Evolutionary conservation across 2,113 vertebrate genomes (phyloP).

Genomic region (Acanthochromis polyacanthus): DNA sequence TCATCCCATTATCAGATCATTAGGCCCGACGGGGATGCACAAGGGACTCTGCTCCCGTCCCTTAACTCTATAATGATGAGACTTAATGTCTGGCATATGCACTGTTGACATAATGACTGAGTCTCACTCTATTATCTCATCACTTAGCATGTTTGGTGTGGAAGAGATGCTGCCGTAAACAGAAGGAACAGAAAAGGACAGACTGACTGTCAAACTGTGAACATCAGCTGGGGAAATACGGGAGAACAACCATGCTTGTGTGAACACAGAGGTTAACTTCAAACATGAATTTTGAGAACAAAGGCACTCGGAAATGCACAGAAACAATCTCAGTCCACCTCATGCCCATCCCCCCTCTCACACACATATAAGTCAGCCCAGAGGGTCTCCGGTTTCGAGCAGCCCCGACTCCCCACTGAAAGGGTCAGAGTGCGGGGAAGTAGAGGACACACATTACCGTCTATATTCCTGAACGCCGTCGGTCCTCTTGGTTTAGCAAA

Average conservation of each 20-base stretch:
- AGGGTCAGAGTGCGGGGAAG: constrained; percentile 12
- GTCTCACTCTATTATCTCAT: constrained; percentile 58
- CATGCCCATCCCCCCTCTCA: background rate
- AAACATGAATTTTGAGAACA: constrained; percentile 5
- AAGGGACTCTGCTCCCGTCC: constrained; percentile 29
- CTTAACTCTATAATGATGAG: constrained; percentile 59
- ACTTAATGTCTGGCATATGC: constrained; percentile 67
- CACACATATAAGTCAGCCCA: constrained; percentile 35
- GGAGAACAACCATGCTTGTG: constrained; percentile 37
- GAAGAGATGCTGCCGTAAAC: constrained; percentile 20
- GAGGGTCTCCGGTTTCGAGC: constrained; percentile 67
- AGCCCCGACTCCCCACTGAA: constrained; percentile 16
- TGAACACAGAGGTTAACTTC: constrained; percentile 18
- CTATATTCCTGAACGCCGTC: background rate
- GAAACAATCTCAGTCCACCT: constrained; percentile 7
- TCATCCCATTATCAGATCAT: constrained; percentile 71
- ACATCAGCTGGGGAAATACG: constrained; percentile 55
- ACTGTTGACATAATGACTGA: constrained; percentile 60
- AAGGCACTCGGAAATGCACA: background rate
- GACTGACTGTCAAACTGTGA: constrained; percentile 12
- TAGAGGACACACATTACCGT: background rate
- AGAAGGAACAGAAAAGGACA: background rate
- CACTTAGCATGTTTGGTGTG: constrained; percentile 39
- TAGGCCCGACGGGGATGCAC: constrained; percentile 50
- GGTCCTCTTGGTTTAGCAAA: constrained; percentile 21